These are phyloP conservation scores for Pseudopipra pipra DNA, from an alignment of 2,113 vertebrate genomes.

Conservation along the genomic window DNA sequence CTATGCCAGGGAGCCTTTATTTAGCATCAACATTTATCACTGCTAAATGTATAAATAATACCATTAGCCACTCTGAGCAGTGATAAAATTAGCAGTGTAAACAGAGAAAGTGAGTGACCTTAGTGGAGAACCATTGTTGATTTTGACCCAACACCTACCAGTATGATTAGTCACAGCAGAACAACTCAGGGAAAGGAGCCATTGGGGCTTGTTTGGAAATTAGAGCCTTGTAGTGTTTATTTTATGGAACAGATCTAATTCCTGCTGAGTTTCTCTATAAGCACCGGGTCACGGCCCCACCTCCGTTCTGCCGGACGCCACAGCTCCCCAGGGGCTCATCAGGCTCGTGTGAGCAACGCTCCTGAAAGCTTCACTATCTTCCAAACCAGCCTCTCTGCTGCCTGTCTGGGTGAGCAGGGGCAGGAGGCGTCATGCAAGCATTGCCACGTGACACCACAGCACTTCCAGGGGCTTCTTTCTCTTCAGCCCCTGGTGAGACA, in stretches of 20 bases:
- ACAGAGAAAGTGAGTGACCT: slow-evolving; percentile 74
- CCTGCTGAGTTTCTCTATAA: slow-evolving; percentile 43
- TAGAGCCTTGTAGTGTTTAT: slow-evolving; percentile 35
- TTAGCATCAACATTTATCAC: slow-evolving; percentile 72
- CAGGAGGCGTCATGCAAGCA: neutral
- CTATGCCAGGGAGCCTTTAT: slow-evolving; percentile 58
- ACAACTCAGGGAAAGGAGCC: slow-evolving; percentile 34
- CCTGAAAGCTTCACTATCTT: neutral
- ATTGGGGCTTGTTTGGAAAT: slow-evolving; percentile 64
- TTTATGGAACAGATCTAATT: slow-evolving; percentile 50
- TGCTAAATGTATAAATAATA: slow-evolving; percentile 70
- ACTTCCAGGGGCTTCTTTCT: neutral
- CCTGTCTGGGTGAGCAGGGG: neutral
- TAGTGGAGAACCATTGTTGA: slow-evolving; percentile 70
- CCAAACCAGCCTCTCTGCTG: neutral
- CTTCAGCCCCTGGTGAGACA: neutral
- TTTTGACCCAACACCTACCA: slow-evolving; percentile 75
- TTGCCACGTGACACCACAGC: accelerated
- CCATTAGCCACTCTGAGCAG: slow-evolving; percentile 68
- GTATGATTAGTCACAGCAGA: slow-evolving; percentile 68
- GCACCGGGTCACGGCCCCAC: neutral
- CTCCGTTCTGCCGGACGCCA: neutral
- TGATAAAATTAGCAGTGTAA: slow-evolving; percentile 79
- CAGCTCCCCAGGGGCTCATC: neutral
- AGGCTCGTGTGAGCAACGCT: accelerated